These are phyloP conservation scores for Agrilus planipennis DNA, from an alignment of 1,140 invertebrate species.

Conservation along the genomic window DNA sequence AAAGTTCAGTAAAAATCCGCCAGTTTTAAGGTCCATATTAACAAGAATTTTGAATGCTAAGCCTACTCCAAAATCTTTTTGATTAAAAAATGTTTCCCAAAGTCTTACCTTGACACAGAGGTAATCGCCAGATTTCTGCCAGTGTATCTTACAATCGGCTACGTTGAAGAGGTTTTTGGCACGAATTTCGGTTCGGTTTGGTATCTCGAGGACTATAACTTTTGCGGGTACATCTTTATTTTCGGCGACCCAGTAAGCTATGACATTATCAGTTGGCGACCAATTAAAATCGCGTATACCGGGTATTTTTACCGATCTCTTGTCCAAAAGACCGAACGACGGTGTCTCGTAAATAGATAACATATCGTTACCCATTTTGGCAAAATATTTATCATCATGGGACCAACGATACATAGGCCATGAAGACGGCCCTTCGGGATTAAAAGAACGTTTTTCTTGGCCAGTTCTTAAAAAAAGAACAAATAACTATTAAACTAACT, in stretches of 20 bases:
- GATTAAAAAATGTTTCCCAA: no score
- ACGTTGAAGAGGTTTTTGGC: constrained; percentile 97
- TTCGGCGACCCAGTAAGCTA: constrained; percentile 98
- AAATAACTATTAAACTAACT: no score
- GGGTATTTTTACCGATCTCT: constrained; percentile 87
- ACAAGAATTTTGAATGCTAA: no score
- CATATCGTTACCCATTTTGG: constrained; percentile 69
- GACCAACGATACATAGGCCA: constrained; percentile 98
- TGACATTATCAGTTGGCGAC: constrained; percentile 93
- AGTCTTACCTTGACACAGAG: constrained; percentile 92
- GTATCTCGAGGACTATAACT: constrained; percentile 74
- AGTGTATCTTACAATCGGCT: constrained; percentile 95
- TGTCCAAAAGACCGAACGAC: constrained; percentile 83
- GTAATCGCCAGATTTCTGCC: constrained; percentile 98
- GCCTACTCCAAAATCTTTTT: no score
- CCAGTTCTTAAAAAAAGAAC: constrained; percentile 48
- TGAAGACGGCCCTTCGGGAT: constrained; percentile 65
- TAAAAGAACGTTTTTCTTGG: constrained; percentile 84
- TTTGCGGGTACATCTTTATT: constrained; percentile 83
- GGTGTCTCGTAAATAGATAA: constrained; percentile 94
- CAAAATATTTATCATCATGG: constrained; percentile 93
- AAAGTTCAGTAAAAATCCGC: no score
- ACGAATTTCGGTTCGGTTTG: constrained; percentile 81
- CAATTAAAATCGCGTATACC: constrained; percentile 93
- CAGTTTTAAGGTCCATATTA: no score